Evolutionary conservation across 1,140 invertebrate species (phyloP).

Genomic region (Panulirus ornatus): DNA sequence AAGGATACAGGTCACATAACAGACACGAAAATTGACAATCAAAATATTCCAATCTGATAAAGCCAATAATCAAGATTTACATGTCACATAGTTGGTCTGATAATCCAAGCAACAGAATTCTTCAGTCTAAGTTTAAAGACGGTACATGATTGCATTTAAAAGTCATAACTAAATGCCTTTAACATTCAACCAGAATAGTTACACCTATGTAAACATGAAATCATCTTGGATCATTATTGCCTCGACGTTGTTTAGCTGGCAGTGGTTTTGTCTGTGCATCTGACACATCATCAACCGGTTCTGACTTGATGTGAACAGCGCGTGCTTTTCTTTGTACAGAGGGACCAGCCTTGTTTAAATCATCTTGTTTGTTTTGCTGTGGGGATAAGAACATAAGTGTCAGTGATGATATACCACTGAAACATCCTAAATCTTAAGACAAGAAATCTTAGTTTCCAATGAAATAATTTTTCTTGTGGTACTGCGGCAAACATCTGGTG

Average conservation of each 20-base stretch:
- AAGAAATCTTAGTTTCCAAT: too few relatives aligned
- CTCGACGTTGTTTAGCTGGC: constrained; percentile 26
- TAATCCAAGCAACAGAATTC: too few relatives aligned
- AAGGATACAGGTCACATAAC: too few relatives aligned
- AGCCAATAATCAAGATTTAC: too few relatives aligned
- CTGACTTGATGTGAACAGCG: not conserved
- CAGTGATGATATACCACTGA: not conserved
- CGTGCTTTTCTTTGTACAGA: not conserved
- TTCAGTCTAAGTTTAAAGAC: too few relatives aligned
- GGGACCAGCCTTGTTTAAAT: not conserved
- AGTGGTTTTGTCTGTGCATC: not conserved
- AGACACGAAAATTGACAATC: too few relatives aligned
- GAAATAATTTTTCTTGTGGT: too few relatives aligned
- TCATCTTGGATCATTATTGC: constrained; percentile 30
- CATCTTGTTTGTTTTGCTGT: constrained; percentile 16
- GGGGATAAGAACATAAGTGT: not conserved
- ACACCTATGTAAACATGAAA: not conserved
- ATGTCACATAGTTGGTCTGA: too few relatives aligned
- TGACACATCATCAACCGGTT: constrained; percentile 9
- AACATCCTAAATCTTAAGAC: too few relatives aligned
- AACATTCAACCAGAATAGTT: not conserved
- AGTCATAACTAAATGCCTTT: not conserved
- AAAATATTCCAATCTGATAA: too few relatives aligned
- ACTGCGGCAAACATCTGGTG: too few relatives aligned
- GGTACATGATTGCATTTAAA: not conserved